Base-by-base conservation (phyloP, 2,797 vertebrate genomes). In the Eospalax fontanierii region DNA sequence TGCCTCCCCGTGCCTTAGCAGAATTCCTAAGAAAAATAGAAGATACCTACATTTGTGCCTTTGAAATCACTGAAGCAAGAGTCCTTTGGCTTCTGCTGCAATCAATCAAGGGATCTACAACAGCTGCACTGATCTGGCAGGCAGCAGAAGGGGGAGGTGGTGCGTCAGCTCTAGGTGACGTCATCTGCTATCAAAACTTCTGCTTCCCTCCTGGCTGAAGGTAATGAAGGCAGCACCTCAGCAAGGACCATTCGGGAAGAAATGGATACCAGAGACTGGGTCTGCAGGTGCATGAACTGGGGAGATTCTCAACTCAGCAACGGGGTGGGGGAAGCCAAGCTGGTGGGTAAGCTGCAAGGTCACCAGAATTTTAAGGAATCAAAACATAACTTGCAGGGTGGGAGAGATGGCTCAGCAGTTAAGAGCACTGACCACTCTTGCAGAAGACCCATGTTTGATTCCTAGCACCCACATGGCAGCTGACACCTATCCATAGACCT, bases 11-110 rank as follows among this genome's bases (percentile, higher is more conserved):
- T 7, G n/a, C 50, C 43, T 73, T 3, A 10, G 30, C 54, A 59
- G 43, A 83, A 57, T 70, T 82, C 68, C 76, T 22, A 21, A 16
- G 33, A 43, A 4, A 85, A n/a, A 85, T 40, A 87, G 0, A 28
- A 46, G 33, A 40, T 22, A 38, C 43, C 35, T 82, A 4, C 1
- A 4, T 68, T 5, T 73, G 87, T 19, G 26, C 68, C 91, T 93
- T 30, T 93, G 89, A 95, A 92, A 80, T 46, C 74, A n/a, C 79
- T 3, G 22, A 35, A 73, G 75, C 6, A n/a, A 35, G 38, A 57
- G 46, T 50, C 4, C 0, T 68, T 33, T 15, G 90, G 73, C 78
- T 59, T 63, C 74, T 91, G 70, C 2, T 82, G 65, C 43, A 40
- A 66, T 90, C 87, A 50, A 57, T 83, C 59, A 35, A 54, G 79